Evolutionary conservation across 2,797 vertebrate genomes (phyloP).

Genomic region (Mormyrus hasselquistii): DNA sequence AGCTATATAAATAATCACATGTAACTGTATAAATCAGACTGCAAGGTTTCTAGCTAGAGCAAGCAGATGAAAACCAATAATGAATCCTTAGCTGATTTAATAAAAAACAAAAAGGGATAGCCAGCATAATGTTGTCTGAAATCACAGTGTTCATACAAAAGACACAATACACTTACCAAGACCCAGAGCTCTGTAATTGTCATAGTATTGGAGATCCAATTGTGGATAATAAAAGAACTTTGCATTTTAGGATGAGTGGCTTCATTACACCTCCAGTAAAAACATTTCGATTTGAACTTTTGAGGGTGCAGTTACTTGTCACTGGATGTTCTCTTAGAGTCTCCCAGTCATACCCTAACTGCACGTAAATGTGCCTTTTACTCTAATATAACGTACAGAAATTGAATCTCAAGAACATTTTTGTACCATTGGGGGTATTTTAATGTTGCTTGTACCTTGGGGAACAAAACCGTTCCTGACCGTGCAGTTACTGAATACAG

Average conservation of each 20-base stretch:
- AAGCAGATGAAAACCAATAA: neutral
- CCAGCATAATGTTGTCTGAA: neutral
- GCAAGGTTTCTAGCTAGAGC: too few relatives aligned
- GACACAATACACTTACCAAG: neutral
- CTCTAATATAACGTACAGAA: neutral
- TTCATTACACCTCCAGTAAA: neutral
- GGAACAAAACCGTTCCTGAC: neutral
- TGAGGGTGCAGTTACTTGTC: neutral
- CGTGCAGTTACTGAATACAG: neutral
- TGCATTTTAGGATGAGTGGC: neutral
- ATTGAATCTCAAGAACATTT: neutral
- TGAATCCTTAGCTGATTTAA: neutral
- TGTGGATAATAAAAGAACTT: neutral
- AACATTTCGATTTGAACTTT: neutral
- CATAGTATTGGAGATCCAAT: neutral
- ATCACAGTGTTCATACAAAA: neutral
- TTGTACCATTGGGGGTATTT: neutral
- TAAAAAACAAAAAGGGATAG: neutral
- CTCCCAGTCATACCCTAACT: neutral
- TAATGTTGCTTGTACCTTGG: neutral
- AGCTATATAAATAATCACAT: neutral
- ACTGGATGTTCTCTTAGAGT: neutral
- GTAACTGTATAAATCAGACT: neutral
- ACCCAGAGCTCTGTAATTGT: neutral
- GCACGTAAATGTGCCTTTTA: neutral